Base-by-base conservation (phyloP, 1,140 invertebrate genomes). In the Dinoponera quadriceps region DNA sequence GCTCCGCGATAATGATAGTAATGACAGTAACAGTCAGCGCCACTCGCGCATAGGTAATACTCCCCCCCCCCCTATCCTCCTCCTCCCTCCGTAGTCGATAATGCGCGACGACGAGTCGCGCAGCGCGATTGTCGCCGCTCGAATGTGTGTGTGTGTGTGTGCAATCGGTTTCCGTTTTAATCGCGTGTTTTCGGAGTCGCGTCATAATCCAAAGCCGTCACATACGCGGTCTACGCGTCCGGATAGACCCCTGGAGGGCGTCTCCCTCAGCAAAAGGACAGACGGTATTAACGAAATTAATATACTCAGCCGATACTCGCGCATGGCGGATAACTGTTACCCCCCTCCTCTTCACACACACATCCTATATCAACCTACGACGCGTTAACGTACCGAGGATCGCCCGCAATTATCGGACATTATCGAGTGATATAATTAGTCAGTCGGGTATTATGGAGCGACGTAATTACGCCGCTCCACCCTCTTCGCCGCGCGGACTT, bases 401-500 rank as follows among this genome's bases (percentile, higher is more conserved):
- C 48, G 62, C 33, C 29, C 16, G 62, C 65, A 77, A 77, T 77
- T 77, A 77, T 77, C 29, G 48, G 29, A 66, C 73, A 38, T 77
- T 77, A 77, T 77, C 60, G 73, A 77, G 48, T 54, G 60, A 77
- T 68, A 68, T 77, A 77, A 77, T 77, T 77, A 77, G 48, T 77
- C 48, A 77, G 48, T 66, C 33, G 72, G 29, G 72, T 75, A 77
- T 77, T 77, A 77, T 38, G 48, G 62, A 77, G 54, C 62, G 29
- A 77, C n/a, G 29, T 77, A 68, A 77, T 77, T 68, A 38, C 20
- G 62, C 20, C 14, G 49, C 27, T 68, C 49, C 20, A 13, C 16
- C 54, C 27, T 63, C 38, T 20, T 44, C 38, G 4, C 38, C 9
- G 3, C 38, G 14, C 27, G 13, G 57, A 77, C 20, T 77, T 66